These are phyloP conservation scores for Phallusia fumigata DNA, from an alignment of 23 tunicate species.

Conservation along the genomic window DNA sequence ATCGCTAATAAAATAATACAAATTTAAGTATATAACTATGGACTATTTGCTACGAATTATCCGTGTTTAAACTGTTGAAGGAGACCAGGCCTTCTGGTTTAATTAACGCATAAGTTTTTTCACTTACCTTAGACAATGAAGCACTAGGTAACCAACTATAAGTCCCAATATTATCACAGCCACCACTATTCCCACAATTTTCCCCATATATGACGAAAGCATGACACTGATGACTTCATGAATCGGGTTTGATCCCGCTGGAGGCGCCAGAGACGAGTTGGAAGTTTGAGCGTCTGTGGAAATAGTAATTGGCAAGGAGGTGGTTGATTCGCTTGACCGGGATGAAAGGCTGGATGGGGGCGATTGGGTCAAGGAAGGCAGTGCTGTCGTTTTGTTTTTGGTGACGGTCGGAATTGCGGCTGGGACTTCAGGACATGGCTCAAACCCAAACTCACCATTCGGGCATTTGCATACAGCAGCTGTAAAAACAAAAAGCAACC, in stretches of 20 bases:
- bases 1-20: no score
- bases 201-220: conserved; percentile 2
- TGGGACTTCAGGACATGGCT: neutral
- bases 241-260: neutral
- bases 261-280: neutral
- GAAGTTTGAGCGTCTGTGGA: neutral
- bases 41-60: no score
- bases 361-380: no score
- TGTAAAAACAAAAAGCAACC: neutral
- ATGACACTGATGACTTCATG: neutral
- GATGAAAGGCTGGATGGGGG: no score
- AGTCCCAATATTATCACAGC: neutral
- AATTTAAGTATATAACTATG: no score
- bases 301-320: neutral
- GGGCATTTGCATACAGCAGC: conserved; percentile 14
- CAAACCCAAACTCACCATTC: neutral
- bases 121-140: neutral
- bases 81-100: no score
- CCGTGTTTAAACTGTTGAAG: no score
- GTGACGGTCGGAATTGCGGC: neutral
- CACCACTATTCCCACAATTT: neutral
- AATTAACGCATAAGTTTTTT: neutral
- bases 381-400: neutral
- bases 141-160: neutral
- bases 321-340: no score